Percentiles rank a stretch among this genome's conserved stretches.
Evolutionary conservation across 2,113 vertebrate genomes (phyloP).

Genomic region (Sorex fumeus): DNA sequence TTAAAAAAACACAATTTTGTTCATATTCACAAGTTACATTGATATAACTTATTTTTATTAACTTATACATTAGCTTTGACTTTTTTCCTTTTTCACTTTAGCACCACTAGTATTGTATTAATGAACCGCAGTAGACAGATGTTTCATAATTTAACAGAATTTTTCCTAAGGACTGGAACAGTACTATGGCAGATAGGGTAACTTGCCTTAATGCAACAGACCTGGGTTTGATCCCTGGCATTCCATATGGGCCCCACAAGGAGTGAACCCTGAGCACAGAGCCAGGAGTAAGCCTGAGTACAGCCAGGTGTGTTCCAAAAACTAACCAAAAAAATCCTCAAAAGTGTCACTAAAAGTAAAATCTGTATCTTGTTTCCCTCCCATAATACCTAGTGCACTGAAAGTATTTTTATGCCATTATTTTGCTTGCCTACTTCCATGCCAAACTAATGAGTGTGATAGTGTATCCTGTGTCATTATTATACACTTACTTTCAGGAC

Average conservation of each 20-base stretch:
- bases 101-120: background rate
- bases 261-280: too few species aligned
- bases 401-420: background rate
- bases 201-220: too few species aligned
- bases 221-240: too few species aligned
- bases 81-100: background rate
- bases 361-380: background rate
- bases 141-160: background rate
- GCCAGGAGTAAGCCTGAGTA: too few species aligned
- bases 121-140: background rate
- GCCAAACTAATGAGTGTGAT: background rate
- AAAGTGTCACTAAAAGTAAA: background rate
- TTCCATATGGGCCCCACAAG: too few species aligned
- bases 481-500: background rate
- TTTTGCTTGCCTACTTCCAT: background rate
- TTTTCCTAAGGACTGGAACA: background rate
- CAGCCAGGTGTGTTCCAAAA: too few species aligned
- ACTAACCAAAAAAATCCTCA: too few species aligned
- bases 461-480: accelerated
- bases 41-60: background rate
- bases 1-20: background rate
- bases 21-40: background rate
- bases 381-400: background rate
- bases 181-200: too few species aligned
- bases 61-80: background rate